These are phyloP conservation scores for Eilema caniola DNA, from an alignment of 2,888 invertebrate species.

Conservation along the genomic window DNA sequence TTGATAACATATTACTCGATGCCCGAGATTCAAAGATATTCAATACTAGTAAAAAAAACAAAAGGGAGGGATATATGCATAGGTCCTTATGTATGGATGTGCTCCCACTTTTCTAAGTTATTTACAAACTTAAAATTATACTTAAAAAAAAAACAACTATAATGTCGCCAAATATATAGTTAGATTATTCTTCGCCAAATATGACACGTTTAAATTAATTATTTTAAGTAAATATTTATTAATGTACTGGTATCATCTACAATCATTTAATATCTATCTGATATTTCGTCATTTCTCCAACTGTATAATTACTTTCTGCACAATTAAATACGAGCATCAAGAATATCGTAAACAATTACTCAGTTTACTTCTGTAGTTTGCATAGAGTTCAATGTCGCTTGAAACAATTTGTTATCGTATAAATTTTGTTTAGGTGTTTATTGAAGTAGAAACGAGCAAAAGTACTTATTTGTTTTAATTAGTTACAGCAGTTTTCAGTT, in stretches of 20 bases:
- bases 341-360: conserved; percentile 31
- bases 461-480: conserved; percentile 42
- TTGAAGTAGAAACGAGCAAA: conserved; percentile 37
- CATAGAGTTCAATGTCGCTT: conserved; percentile 22
- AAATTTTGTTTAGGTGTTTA: conserved; percentile 36
- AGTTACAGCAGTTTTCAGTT: conserved; percentile 30
- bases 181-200: no score
- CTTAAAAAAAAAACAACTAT: no score
- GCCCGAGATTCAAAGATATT: no score
- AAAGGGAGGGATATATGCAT: no score
- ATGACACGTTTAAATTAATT: no score
- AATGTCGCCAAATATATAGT: no score
- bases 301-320: conserved; percentile 35
- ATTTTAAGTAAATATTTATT: no score
- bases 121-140: no score
- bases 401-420: conserved; percentile 28
- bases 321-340: conserved; percentile 42
- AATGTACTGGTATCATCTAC: not conserved
- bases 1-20: no score
- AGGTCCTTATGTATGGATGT: no score
- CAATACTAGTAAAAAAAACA: no score
- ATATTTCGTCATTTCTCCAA: conserved; percentile 31
- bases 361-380: conserved; percentile 25
- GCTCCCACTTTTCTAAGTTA: no score
- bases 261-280: conserved; percentile 21